phyloP scores from a whole-genome alignment of 2,113 vertebrate genomes.

The Cinclus cinclus region DNA sequence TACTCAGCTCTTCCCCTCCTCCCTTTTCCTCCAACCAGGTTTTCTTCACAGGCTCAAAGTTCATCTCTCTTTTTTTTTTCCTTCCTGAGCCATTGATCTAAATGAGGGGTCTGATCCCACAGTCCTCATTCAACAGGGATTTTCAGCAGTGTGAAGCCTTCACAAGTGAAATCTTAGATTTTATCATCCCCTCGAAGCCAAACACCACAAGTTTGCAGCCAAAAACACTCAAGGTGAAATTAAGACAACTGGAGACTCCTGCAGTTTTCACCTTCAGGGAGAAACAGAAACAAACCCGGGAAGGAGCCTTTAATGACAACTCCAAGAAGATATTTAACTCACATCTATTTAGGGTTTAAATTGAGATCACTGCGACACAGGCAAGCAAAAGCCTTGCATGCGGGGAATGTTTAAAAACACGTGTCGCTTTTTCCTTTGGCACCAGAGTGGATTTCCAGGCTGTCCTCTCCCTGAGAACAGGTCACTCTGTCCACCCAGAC shows the following conservation, averaged over 20 bases:
- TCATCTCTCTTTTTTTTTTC: neutral
- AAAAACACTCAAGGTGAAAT: neutral
- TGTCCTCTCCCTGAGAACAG: neutral
- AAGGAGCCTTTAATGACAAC: neutral
- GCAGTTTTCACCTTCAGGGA: neutral
- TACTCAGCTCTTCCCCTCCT: neutral
- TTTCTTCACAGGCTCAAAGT: constrained; percentile 8
- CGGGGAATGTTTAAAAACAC: neutral
- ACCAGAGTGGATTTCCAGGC: neutral
- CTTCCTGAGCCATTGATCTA: neutral
- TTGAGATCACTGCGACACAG: neutral
- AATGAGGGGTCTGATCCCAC: neutral
- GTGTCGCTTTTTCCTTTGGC: neutral
- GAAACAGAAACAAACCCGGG: neutral
- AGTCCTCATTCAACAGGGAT: neutral
- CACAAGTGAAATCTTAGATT: neutral
- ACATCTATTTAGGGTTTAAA: neutral
- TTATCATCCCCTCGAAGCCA: neutral
- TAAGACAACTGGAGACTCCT: neutral
- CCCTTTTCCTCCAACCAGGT: neutral
- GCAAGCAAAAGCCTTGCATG: neutral
- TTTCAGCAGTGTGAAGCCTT: neutral
- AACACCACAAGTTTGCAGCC: neutral
- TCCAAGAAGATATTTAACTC: neutral
- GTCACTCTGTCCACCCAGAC: neutral